Percentiles rank a stretch among this genome's conserved stretches.
Evolutionary conservation across 2,888 invertebrate species (phyloP).

Genomic region (Lottia gigantea): DNA sequence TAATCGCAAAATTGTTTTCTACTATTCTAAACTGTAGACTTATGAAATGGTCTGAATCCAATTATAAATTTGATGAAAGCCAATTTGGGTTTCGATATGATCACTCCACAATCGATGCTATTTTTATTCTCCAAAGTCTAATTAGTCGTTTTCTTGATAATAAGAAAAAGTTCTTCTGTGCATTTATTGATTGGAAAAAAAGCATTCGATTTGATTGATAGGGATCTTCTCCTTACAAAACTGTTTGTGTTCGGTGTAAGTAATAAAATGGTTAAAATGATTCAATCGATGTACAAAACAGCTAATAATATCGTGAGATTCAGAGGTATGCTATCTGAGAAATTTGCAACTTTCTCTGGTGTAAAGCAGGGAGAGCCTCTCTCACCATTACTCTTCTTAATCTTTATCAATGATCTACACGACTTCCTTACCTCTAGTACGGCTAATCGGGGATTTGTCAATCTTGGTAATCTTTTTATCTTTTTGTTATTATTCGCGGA

Average conservation of each 20-base stretch:
- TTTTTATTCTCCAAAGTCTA: neutral
- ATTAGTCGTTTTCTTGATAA: neutral
- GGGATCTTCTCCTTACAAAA: neutral
- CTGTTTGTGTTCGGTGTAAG: neutral
- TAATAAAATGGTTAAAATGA: neutral
- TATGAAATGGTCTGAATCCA: slow-evolving; percentile 4
- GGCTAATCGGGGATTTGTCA: neutral
- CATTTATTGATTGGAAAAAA: neutral
- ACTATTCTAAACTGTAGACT: neutral
- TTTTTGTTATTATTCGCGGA: neutral
- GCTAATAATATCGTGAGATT: neutral
- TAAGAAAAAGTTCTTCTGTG: neutral
- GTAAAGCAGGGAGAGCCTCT: slow-evolving; percentile 5
- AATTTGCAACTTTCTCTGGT: neutral
- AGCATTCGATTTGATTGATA: slow-evolving; percentile 1
- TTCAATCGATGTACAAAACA: neutral
- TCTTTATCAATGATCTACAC: neutral
- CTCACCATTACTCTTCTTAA: neutral
- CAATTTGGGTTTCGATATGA: neutral
- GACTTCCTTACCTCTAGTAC: no score
- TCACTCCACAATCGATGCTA: neutral
- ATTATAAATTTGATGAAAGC: neutral
- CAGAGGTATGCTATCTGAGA: neutral
- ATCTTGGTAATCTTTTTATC: neutral
- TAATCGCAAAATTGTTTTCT: neutral